These are phyloP conservation scores for Drosophila nr. medialis DNA, from an alignment of 2,888 invertebrate genomes.

Conservation along the genomic window DNA sequence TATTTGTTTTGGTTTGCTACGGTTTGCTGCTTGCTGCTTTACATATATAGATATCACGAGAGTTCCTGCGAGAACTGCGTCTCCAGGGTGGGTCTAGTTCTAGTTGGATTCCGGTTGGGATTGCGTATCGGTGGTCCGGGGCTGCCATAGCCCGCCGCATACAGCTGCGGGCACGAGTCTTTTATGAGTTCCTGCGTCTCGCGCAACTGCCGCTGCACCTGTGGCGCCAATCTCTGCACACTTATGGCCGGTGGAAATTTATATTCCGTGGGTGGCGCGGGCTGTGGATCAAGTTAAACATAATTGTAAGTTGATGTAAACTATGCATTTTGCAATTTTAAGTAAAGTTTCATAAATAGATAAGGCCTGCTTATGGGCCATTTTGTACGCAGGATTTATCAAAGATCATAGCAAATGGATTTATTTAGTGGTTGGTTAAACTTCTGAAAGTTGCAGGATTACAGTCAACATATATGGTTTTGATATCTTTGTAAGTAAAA, in stretches of 20 bases:
- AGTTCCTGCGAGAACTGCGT: conserved; percentile 85
- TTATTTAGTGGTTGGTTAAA: neutral
- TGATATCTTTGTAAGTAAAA: no score
- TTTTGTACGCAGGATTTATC: neutral
- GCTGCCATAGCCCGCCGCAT: conserved; percentile 84
- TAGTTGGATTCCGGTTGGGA: conserved; percentile 83
- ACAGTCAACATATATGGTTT: neutral
- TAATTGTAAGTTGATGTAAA: neutral
- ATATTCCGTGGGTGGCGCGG: conserved; percentile 83
- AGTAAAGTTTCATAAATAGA: neutral
- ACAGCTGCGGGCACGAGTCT: conserved; percentile 85
- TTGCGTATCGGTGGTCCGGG: conserved; percentile 85
- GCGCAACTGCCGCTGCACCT: conserved; percentile 85
- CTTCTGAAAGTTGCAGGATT: neutral
- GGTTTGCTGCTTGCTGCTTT: conserved; percentile 78
- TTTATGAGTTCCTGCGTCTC: conserved; percentile 85
- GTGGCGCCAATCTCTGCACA: conserved; percentile 85
- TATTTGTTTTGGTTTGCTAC: conserved; percentile 46
- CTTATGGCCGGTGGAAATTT: conserved; percentile 85
- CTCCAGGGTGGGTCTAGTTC: conserved; percentile 85
- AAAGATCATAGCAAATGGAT: neutral
- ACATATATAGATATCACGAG: conserved; percentile 85
- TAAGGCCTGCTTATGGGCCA: neutral
- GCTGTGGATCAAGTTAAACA: conserved; percentile 4
- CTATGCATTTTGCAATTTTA: neutral